These are phyloP conservation scores for Silurus glanis DNA, from an alignment of 2,113 vertebrate genomes.

Conservation along the genomic window DNA sequence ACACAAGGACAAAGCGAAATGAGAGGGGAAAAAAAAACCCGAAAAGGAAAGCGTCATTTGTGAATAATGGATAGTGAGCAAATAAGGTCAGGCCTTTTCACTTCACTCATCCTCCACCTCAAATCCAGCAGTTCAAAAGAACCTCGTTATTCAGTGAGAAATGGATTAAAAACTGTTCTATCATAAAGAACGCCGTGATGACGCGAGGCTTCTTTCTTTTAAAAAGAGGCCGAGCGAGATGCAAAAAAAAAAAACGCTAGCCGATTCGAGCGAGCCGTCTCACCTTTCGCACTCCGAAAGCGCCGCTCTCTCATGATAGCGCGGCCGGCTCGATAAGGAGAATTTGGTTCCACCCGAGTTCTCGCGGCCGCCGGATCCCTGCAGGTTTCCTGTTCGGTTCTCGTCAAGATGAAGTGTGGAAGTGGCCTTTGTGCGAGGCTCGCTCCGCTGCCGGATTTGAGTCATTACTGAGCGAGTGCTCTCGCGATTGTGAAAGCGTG, in stretches of 20 bases:
- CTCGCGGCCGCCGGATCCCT: slow-evolving; percentile 23
- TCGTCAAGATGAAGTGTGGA: slow-evolving; percentile 40
- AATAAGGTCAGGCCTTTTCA: not conserved
- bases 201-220: not conserved
- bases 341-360: slow-evolving; percentile 28
- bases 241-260: not conserved
- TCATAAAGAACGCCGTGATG: not conserved
- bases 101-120: not conserved
- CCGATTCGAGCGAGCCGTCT: slow-evolving; percentile 35
- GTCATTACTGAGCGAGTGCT: slow-evolving; percentile 25
- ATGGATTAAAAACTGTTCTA: not conserved
- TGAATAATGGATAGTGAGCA: not conserved
- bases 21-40: not conserved
- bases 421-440: slow-evolving; percentile 24
- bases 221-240: slow-evolving; percentile 18
- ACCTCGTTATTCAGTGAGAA: not conserved
- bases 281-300: slow-evolving; percentile 11
- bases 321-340: not conserved
- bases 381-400: slow-evolving; percentile 44
- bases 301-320: slow-evolving; percentile 33
- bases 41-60: not conserved
- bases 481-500: slow-evolving; percentile 15
- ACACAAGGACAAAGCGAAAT: not conserved
- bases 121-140: slow-evolving; percentile 20
- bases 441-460: slow-evolving; percentile 14